These are phyloP conservation scores for Buathra laborator DNA, from an alignment of 2,888 invertebrate genomes.

Conservation along the genomic window DNA sequence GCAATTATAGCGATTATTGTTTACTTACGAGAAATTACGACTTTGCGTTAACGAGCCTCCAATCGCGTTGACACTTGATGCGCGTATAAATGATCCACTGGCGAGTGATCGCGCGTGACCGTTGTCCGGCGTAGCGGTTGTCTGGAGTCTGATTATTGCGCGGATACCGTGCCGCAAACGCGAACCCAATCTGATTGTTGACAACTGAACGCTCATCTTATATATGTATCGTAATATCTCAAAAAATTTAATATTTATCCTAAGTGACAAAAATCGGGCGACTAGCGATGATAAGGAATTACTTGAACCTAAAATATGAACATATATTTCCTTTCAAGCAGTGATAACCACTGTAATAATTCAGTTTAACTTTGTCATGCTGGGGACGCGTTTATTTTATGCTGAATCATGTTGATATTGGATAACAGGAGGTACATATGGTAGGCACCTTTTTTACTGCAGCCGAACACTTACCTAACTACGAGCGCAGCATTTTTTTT, in stretches of 20 bases:
- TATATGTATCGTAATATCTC: neutral
- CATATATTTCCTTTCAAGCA: neutral
- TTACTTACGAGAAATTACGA: slow-evolving; percentile 30
- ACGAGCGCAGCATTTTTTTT: neutral
- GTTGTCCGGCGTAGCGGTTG: neutral
- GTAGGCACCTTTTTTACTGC: neutral
- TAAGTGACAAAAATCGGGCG: neutral
- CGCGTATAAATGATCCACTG: neutral
- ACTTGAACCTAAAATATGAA: too few species aligned
- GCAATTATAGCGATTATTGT: neutral
- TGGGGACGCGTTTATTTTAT: neutral
- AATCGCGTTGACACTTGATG: slow-evolving; percentile 12
- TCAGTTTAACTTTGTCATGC: neutral
- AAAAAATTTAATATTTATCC: neutral
- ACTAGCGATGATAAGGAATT: neutral
- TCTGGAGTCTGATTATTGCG: neutral
- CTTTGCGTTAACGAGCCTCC: slow-evolving; percentile 14
- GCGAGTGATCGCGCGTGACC: neutral
- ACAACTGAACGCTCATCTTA: neutral
- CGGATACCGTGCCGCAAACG: neutral
- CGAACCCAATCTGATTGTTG: neutral
- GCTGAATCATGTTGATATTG: slow-evolving; percentile 1
- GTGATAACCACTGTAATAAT: neutral
- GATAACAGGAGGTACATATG: neutral
- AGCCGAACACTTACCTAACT: neutral